phyloP scores from a whole-genome alignment of 2,113 vertebrate species.

The Regulus satrapa region DNA sequence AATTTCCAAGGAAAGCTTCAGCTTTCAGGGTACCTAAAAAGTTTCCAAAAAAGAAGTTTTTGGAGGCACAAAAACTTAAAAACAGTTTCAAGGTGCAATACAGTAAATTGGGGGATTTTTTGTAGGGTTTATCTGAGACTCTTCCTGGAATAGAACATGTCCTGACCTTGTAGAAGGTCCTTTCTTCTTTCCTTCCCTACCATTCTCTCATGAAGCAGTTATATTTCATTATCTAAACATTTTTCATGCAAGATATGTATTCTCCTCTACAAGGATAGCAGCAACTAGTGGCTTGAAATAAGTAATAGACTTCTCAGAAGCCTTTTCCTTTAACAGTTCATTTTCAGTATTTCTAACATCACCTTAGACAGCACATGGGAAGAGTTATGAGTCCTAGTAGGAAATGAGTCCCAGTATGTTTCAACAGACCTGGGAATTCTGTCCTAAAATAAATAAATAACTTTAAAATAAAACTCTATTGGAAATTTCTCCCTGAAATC shows the following conservation, averaged over 20 bases:
- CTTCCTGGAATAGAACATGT: background rate
- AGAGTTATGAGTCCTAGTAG: background rate
- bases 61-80: background rate
- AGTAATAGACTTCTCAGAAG: background rate
- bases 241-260: background rate
- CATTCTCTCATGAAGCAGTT: background rate
- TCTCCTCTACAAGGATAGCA: background rate
- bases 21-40: background rate
- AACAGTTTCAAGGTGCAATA: background rate
- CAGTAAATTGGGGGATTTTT: fast-evolving
- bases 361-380: background rate
- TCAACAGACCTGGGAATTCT: background rate
- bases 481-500: background rate
- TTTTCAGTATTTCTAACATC: background rate
- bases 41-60: background rate
- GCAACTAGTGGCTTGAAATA: background rate
- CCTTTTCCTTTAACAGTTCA: background rate
- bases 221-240: background rate
- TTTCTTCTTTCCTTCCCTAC: background rate
- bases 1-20: background rate
- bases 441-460: background rate
- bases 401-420: background rate
- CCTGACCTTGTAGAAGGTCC: background rate
- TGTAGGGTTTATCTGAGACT: background rate
- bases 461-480: background rate